Base-by-base conservation (phyloP, 2,797 vertebrate genomes). In the Anomalospiza imberbis region DNA sequence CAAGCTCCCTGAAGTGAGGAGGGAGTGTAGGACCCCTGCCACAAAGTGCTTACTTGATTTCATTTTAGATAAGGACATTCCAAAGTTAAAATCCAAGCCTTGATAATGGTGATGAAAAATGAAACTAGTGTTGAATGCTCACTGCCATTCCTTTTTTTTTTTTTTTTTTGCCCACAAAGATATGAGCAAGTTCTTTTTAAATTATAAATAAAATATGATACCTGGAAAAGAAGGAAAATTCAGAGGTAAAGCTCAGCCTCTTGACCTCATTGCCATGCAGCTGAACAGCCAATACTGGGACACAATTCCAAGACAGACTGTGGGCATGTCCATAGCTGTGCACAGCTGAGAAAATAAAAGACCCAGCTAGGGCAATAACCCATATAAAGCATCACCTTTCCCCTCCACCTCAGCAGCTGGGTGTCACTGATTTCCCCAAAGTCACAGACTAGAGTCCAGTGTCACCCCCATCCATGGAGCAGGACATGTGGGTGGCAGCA, bases 41-140 rank as follows among this genome's bases (percentile, higher is more conserved):
- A 89, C 78, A 68, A 87, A 95, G 89, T 48, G 67, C 88, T 90
- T 70, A 61, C 85, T 94, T 62, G 94, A 94, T 94, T 97, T 96
- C 85, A 82, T 95, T 95, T 93, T 66, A 94, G 90, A 91, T 96
- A 96, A 96, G 74, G 83, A 34, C 85, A 94, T 96, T 95, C 93
- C 83, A 70, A 76, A 67, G 83, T 70, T 92, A 88, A 91, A 94
- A 96, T 92, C 77, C 86, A 82, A 82, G 71, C 89, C 60, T 63
- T 71, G 67, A 77, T 94, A 94, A 67, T 20, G 25, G 57, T 13
- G 86, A 83, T 85, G 90, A 94, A 94, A 91, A 96, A 84, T 67
- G 53, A 94, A 91, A 76, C 79, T 51, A 24, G 71, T 12, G 22
- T 57, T 94, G 85, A 93, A 65, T 38, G 15, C 53, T 93, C 25